Evolutionary conservation across 2,888 invertebrate species (phyloP).

Genomic region (Epinotia demarniana): DNA sequence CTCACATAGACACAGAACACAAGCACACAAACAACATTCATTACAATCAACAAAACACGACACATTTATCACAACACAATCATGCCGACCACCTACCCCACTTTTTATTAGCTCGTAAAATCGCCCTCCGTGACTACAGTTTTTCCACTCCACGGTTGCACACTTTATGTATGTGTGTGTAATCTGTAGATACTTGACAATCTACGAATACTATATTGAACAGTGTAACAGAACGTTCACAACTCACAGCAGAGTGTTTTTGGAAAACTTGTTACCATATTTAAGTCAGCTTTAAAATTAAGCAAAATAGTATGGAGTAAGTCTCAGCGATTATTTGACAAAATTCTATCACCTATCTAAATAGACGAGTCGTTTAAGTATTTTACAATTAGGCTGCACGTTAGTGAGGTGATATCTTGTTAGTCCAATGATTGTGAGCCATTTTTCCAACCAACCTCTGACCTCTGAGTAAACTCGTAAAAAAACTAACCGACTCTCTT

Average conservation of each 20-base stretch:
- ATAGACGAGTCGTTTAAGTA: too few relatives aligned
- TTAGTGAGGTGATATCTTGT: too few relatives aligned
- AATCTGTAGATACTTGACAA: neutral
- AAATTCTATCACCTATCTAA: too few relatives aligned
- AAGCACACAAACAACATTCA: constrained; percentile 47
- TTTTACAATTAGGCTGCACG: too few relatives aligned
- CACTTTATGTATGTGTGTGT: neutral
- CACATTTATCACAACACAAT: constrained; percentile 65
- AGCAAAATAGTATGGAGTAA: too few relatives aligned
- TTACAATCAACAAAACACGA: constrained; percentile 55
- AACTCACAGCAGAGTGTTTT: neutral
- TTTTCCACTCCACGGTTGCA: constrained; percentile 73
- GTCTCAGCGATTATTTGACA: too few relatives aligned
- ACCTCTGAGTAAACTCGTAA: too few relatives aligned
- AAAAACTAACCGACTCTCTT: too few relatives aligned
- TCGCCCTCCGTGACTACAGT: constrained; percentile 67
- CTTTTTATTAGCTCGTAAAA: constrained; percentile 81
- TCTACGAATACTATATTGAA: neutral
- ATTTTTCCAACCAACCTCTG: too few relatives aligned
- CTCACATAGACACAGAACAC: constrained; percentile 12
- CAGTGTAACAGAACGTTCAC: too few relatives aligned
- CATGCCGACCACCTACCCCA: constrained; percentile 57
- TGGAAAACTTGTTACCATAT: neutral
- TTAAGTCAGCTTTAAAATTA: too few relatives aligned
- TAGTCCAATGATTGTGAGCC: too few relatives aligned